Evolutionary conservation across 2,797 vertebrate species (phyloP).

Genomic region (Sebastes iracundus): DNA sequence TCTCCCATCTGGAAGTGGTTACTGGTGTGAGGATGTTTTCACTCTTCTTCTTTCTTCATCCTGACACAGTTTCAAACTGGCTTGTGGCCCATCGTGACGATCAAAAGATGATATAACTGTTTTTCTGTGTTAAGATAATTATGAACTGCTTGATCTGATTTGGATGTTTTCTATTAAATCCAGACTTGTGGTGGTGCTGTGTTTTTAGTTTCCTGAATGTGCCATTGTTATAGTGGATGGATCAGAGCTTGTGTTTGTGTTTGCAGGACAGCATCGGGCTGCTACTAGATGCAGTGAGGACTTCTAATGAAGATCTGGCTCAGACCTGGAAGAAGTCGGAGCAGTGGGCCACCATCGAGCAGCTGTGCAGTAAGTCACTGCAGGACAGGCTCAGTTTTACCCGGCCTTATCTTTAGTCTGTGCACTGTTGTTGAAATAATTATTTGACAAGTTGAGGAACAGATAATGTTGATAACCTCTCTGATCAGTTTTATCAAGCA

Average conservation of each 20-base stretch:
- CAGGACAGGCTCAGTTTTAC: neutral
- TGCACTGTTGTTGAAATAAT: neutral
- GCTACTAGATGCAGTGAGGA: slow-evolving; percentile 94
- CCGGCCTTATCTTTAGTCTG: neutral
- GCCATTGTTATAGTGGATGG: fast-evolving
- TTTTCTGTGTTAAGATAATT: neutral
- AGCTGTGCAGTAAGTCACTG: slow-evolving; percentile 92
- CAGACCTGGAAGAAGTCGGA: slow-evolving; percentile 98
- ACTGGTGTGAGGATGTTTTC: slow-evolving; percentile 35
- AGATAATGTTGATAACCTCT: neutral
- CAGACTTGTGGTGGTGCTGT: neutral
- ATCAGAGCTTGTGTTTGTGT: slow-evolving; percentile 8
- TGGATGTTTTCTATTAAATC: neutral
- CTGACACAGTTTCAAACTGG: neutral
- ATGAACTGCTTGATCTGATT: neutral
- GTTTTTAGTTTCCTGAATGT: neutral
- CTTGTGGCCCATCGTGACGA: neutral
- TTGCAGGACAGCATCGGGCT: slow-evolving; percentile 95
- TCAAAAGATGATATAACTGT: neutral
- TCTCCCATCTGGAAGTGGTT: slow-evolving; percentile 35
- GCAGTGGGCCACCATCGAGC: slow-evolving; percentile 99
- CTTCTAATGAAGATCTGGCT: slow-evolving; percentile 94
- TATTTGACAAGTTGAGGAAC: neutral
- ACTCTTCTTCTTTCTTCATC: neutral
- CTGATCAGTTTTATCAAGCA: neutral